Base-by-base conservation (phyloP, 2,113 vertebrate species). In the Danio rerio region DNA sequence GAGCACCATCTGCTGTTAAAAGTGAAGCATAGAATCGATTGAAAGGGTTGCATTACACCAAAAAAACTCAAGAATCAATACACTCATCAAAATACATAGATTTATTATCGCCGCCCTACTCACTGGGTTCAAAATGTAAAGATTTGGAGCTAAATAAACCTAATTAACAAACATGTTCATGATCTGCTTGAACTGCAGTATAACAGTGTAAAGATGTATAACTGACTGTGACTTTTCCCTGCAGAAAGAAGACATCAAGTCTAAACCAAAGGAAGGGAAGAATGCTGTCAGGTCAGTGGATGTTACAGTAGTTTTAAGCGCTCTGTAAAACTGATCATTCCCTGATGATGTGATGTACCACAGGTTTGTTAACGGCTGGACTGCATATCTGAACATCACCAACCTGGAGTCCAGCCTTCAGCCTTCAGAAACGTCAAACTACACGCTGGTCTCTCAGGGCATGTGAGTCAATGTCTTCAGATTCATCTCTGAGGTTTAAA, bases 291-390 rank as follows among this genome's bases (percentile, higher is more conserved):
- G 96, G 98, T 98, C 89, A 70, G 84, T 47, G 31, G 4, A 81
- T 59, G 43, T 59, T 42, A 45, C n/a, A 31, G 42, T 56, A 4
- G 13, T 16, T n/a, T 66, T 52, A 7, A 55, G 31, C 63, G 21
- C 13, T 56, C 16, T 80, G 49, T 45, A 12, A 21, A 9, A 66
- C 13, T 7, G 12, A 61, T 9, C 9, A 45, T 8, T 65, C 16
- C 4, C 20, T 5, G 20, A 62, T 55, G 5, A 8, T 79, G 49
- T 76, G 18, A 6, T 43, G 82, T 49, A 40, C 91, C 87, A 91
- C 92, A 99, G 98, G 88, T 97, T 99, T 90, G 77, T 98, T 73
- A 99, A 96, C 84, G 91, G 91, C 72, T 82, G 93, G 89, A 81
- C 55, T 86, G 2, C 0, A 62, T 0, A 0, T 6, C 1, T 96